A percentile compares a stretch with the other conserved stretches of the same genome.
Conservation (phyloP, 2,797 vertebrate species). For the Hyperoplus lanceolatus region DNA sequence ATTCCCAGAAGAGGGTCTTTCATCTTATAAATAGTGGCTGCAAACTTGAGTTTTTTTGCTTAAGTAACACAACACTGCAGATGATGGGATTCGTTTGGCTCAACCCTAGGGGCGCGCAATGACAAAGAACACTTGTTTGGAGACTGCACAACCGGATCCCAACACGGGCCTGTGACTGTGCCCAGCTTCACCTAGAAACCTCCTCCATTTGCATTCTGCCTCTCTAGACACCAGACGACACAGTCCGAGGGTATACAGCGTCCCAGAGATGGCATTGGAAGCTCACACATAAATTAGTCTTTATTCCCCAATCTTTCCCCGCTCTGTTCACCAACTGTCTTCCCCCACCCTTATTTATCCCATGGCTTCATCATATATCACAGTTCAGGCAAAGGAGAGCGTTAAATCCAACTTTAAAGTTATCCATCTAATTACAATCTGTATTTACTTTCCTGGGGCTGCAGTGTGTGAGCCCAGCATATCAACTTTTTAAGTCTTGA, state of each 20-base stretch:
- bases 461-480: conserved; percentile 56
- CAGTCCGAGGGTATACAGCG: conserved; percentile 63
- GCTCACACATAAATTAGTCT: conserved; percentile 81
- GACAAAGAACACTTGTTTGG: conserved; percentile 85
- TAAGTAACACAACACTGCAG: conserved; percentile 81
- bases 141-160: conserved; percentile 75
- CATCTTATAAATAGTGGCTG: conserved; percentile 87
- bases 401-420: conserved; percentile 75
- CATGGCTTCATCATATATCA: conserved; percentile 77
- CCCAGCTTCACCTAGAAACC: conserved; percentile 79
- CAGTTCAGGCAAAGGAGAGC: conserved; percentile 80
- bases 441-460: conserved; percentile 76
- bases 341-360: conserved; percentile 71
- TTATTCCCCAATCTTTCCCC: conserved; percentile 56
- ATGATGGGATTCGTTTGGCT: conserved; percentile 81
- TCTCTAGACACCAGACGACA: conserved; percentile 74
- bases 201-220: conserved; percentile 79
- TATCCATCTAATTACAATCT: conserved; percentile 76
- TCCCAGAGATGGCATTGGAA: conserved; percentile 76
- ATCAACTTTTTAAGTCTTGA: conserved; percentile 66
- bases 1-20: conserved; percentile 86
- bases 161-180: conserved; percentile 76
- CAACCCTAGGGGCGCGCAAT: conserved; percentile 75
- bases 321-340: conserved; percentile 43
- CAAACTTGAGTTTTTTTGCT: conserved; percentile 80